Evolutionary conservation across 1,140 invertebrate genomes (phyloP).

Genomic region (Macrotrachela quadricornifera): DNA sequence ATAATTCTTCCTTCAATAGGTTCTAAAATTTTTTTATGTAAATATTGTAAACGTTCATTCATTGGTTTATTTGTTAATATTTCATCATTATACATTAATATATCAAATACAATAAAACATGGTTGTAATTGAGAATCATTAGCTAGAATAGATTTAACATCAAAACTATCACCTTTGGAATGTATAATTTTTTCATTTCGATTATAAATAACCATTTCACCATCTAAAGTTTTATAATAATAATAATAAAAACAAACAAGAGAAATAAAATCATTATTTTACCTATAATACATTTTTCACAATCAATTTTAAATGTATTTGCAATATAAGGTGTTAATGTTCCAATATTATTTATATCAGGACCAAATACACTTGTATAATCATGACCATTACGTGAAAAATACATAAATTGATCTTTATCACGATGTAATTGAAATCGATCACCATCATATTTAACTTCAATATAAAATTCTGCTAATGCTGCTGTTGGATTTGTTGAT

Average conservation of each 20-base stretch:
- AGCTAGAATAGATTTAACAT: slow-evolving; percentile 51
- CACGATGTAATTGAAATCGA: slow-evolving; percentile 69
- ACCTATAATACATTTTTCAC: too few species aligned
- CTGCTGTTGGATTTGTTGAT: too few species aligned
- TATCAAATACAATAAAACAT: slow-evolving; percentile 67
- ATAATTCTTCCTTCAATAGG: slow-evolving; percentile 47
- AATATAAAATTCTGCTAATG: slow-evolving; percentile 37
- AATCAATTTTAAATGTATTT: slow-evolving; percentile 32
- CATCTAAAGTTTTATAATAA: slow-evolving; percentile 57
- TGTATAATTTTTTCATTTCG: slow-evolving; percentile 21
- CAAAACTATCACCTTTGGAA: slow-evolving; percentile 41
- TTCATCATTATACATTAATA: slow-evolving; percentile 55
- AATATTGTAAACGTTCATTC: slow-evolving; percentile 41
- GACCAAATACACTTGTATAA: slow-evolving; percentile 48
- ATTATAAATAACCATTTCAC: slow-evolving; percentile 83
- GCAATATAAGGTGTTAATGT: slow-evolving; percentile 46
- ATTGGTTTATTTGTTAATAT: slow-evolving; percentile 51
- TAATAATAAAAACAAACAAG: slow-evolving; percentile 36
- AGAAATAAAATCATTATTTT: too few species aligned
- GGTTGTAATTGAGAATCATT: slow-evolving; percentile 37
- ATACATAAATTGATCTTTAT: slow-evolving; percentile 60
- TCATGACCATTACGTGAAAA: slow-evolving; percentile 63
- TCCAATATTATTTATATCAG: slow-evolving; percentile 30
- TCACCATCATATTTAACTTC: slow-evolving; percentile 86
- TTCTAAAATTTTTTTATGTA: slow-evolving; percentile 40